Evolutionary conservation across 2,888 invertebrate species (phyloP), one percentile per base, ranked within the genome.

Genomic region (Hypomecis atomaria): DNA sequence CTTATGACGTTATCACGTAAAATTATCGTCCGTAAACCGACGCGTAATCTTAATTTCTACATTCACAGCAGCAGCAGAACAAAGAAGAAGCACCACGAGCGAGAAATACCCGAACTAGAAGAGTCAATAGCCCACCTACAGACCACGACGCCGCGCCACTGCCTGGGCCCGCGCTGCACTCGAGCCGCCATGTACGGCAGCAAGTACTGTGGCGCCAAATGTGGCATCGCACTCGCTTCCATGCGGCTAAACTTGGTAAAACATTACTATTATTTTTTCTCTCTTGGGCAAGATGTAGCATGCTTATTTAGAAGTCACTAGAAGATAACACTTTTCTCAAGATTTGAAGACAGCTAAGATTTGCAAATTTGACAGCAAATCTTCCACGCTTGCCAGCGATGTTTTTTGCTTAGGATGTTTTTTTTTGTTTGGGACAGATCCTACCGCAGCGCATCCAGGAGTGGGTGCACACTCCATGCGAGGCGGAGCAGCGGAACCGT

Each of bases 161-260:
- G 99, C 85, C 96, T 96, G 81, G 99, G 99, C 0, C 99, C 98
- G 0, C 95, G 95, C 59, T 99, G 99, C 85, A 94, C 94, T 0
- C 94, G 95, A 63, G 95, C 95, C 44, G 97, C 99, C 0, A 93
- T 96, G 10, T 94, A 86, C 69, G 95, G 95, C 44, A 98, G 98
- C 65, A 99, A 99, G 88, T 99, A 99, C 82, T 99, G 99, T 82
- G 96, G 97, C 6, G 96, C 98, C 71, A 95, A 96, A 71, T 99
- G 99, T 84, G 99, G 99, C 0, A 94, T 98, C 78, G 95, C 96
- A 77, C 92, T 99, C 36, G 99, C 99, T 0, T 96, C 96, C 0
- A 96, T 95, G 49, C 93, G 98, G 75, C 97, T 98, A 71, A 96
- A 96, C 78, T 96, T 97, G 90, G 97, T 96, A 72, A 50, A 6